Evolutionary conservation across 2,888 invertebrate species (phyloP).

Genomic region (Eilema depressum): DNA sequence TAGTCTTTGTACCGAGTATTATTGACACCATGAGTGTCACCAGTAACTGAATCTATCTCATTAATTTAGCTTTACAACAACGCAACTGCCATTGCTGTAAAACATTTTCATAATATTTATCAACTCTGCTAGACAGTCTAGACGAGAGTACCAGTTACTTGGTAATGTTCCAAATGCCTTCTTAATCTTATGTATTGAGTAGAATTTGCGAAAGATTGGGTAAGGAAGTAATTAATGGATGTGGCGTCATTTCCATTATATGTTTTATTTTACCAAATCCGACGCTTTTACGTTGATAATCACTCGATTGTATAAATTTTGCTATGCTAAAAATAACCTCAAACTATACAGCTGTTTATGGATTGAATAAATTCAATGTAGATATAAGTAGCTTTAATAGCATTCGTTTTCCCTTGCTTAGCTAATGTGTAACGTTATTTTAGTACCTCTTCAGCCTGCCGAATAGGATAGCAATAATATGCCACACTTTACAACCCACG

Average conservation of each 20-base stretch:
- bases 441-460: too few species aligned
- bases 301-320: not conserved
- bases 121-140: not conserved
- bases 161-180: not conserved
- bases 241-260: not conserved
- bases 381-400: too few species aligned
- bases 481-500: too few species aligned
- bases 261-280: not conserved
- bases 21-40: too few species aligned
- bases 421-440: too few species aligned
- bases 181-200: slow-evolving; percentile 1
- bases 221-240: not conserved
- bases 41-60: too few species aligned
- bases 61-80: not conserved
- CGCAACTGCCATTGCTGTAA: not conserved
- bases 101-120: slow-evolving; percentile 2
- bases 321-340: too few species aligned
- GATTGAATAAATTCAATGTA: too few species aligned
- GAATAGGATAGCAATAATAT: too few species aligned
- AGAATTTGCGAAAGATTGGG: not conserved
- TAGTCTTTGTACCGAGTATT: too few species aligned
- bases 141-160: not conserved
- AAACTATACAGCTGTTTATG: too few species aligned
- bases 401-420: too few species aligned
- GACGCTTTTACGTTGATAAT: not conserved